Evolutionary conservation across 1,140 invertebrate genomes (phyloP), one percentile per base, ranked within the genome.

Genomic region (Atopsyche davidsoni): DNA sequence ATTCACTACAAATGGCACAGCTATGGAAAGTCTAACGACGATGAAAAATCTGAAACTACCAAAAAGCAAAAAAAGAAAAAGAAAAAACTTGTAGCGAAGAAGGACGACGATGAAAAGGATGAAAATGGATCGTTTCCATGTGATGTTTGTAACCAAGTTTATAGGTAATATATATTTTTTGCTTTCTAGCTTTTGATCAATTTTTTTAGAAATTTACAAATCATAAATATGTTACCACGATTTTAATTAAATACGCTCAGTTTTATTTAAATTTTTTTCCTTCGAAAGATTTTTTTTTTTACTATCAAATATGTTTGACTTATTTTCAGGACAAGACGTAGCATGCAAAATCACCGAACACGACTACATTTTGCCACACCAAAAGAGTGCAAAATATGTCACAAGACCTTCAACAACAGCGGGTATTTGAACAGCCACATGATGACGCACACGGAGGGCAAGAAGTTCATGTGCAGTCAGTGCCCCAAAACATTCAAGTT

Each of bases 1-100:
- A 62, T 70, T 0, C 70, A 72, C 25, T 49, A 55, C 13, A 71
- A 71, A 36, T 72, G 70, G 70, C 70, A 72, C 53, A 55, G 60
- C 1, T 67, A 69, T 13, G 68, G 68, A 9, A 38, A 66, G 2
- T 64, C 62, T 10, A 61, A 61, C 14, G 61, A 62, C 17, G 64
- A 61, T 32, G 62, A 21, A 39, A 59, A 6, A 65, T 69, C 14
- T 36, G 61, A 25, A 57, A 60, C 3, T 61, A 47, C 46, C 61
- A 63, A 28, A 65, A 61, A 35, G 62, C 62, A 38, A 50, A 40
- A 57, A 58, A 14, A 56, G 58, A 4, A 53, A 63, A 55, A 60
- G 56, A 44, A 65, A 56, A 40, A 54, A 44, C 47, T 61, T 59
- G 63, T 7, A 38, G 58, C n/a, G 62, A 57, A 4, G 62, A 69